A percentile compares a stretch with the other conserved stretches of the same genome.
Conservation (phyloP, 2,888 invertebrate genomes). For the Xylocampa areola region DNA sequence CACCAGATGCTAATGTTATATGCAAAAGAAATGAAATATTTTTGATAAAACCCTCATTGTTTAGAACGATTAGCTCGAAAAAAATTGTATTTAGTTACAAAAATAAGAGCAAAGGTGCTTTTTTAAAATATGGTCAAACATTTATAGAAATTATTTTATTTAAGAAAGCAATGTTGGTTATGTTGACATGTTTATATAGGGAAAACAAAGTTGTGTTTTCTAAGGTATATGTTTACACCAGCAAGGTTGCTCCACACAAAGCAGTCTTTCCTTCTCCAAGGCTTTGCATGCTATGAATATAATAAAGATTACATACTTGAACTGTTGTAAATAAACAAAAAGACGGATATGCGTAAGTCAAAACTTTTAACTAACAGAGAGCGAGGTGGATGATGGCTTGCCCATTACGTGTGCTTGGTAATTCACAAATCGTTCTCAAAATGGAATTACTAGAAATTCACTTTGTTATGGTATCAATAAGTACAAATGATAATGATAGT, state of each 20-base stretch:
- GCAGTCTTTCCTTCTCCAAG: constrained; percentile 34
- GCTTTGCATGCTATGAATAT: constrained; percentile 51
- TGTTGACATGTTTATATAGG: too few relatives aligned
- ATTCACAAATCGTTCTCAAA: constrained; percentile 4
- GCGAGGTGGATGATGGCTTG: constrained; percentile 67
- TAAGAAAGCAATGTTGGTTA: background rate
- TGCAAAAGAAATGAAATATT: too few relatives aligned
- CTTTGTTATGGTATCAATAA: constrained; percentile 7
- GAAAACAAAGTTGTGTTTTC: background rate
- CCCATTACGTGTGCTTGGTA: constrained; percentile 62
- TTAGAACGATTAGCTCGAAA: too few relatives aligned
- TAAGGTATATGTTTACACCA: background rate
- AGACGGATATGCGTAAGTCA: constrained; percentile 29
- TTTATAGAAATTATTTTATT: too few relatives aligned
- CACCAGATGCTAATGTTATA: too few relatives aligned
- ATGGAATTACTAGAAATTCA: constrained; percentile 11
- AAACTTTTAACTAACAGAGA: constrained; percentile 71
- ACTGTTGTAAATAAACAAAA: constrained; percentile 47
- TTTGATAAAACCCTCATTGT: too few relatives aligned
- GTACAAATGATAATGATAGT: constrained; percentile 14
- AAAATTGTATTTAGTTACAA: too few relatives aligned
- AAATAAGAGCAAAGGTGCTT: too few relatives aligned
- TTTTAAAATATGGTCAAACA: too few relatives aligned
- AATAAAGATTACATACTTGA: constrained; percentile 59
- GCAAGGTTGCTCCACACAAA: constrained; percentile 24